Evolutionary conservation across 2,797 vertebrate genomes (phyloP), one percentile per base, ranked within the genome.

Genomic region (Microchirus variegatus): DNA sequence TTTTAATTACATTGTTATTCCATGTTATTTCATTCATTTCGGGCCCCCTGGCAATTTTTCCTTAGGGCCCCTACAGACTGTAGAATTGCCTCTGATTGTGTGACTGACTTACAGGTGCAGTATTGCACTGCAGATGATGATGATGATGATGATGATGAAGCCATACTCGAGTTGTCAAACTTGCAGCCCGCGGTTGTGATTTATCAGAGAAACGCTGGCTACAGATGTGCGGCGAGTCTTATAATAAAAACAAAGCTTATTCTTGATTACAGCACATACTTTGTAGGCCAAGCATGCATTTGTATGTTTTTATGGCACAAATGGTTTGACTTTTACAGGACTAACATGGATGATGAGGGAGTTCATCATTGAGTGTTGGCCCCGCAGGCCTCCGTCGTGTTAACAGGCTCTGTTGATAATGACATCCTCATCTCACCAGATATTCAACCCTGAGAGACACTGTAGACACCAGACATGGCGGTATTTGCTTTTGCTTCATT

Each of bases 221-320:
- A 50, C 67, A 65, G 58, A 57, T 76, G 58, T 26, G 46, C 42
- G 19, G 15, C 48, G 63, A 78, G 45, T 35, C 40, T 31, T 31
- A 22, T n/a, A 22, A 22, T 22, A 22, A 22, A 22, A 22, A 22
- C 3, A 22, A 22, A 22, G 4, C 4, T 22, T 22, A 22, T 22
- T 22, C 4, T 4, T 22, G 19, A 22, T 22, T 22, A 22, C 22
- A 22, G 22, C 5, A 3, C 22, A 22, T 22, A 22, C 22, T 22
- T 22, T 22, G 9, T 58, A 48, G 19, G 16, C 40, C 15, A 53
- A 47, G 10, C 10, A 5, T 11, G 6, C 13, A 8, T 10, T 8
- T 31, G n/a, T 52, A 31, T 49, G 15, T 38, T 54, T 53, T 61
- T 59, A 40, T 43, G 31, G 40, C 44, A 36, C 59, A 57, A 38